Percentiles rank a stretch among this genome's conserved stretches.
Conservation (phyloP, 2,797 vertebrate species). For the Fundulus diaphanus region DNA sequence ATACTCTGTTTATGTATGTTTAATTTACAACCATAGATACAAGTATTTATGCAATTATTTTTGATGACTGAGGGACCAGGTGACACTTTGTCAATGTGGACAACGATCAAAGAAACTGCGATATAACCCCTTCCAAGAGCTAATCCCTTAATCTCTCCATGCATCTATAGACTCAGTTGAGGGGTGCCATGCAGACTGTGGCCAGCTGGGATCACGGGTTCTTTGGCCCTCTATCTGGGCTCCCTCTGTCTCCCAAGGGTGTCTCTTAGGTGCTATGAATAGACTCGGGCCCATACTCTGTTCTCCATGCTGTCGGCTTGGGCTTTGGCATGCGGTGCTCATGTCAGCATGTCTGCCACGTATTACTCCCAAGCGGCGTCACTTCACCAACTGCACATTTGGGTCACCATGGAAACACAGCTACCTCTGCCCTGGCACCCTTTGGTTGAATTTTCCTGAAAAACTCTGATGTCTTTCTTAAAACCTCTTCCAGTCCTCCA, state of each 20-base stretch:
- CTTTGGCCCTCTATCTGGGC: constrained; percentile 32
- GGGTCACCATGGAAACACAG: constrained; percentile 83
- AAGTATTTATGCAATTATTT: constrained; percentile 24
- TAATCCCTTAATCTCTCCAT: constrained; percentile 30
- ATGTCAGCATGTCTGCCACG: constrained; percentile 63
- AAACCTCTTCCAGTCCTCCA: constrained; percentile 6
- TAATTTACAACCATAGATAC: constrained; percentile 6
- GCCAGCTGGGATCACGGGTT: constrained; percentile 38
- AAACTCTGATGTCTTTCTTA: constrained; percentile 44
- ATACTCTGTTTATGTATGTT: constrained; percentile 12
- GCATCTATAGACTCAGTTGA: constrained; percentile 26
- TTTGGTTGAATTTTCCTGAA: constrained; percentile 46
- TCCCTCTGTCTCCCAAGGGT: constrained; percentile 46
- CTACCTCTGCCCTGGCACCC: constrained; percentile 65
- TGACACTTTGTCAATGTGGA: constrained; percentile 48
- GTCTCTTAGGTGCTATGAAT: constrained; percentile 74
- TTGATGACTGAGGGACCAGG: constrained; percentile 33
- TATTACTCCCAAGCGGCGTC: constrained; percentile 72
- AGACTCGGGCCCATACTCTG: constrained; percentile 63
- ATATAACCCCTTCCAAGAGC: constrained; percentile 24
- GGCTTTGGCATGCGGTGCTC: constrained; percentile 75
- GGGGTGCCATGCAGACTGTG: constrained; percentile 17
- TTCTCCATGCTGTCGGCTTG: constrained; percentile 64
- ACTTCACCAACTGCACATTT: constrained; percentile 75
- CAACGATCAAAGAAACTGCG: constrained; percentile 55